phyloP scores from a whole-genome alignment of 2,888 invertebrate species.

The Ichneumoninae sp. region DNA sequence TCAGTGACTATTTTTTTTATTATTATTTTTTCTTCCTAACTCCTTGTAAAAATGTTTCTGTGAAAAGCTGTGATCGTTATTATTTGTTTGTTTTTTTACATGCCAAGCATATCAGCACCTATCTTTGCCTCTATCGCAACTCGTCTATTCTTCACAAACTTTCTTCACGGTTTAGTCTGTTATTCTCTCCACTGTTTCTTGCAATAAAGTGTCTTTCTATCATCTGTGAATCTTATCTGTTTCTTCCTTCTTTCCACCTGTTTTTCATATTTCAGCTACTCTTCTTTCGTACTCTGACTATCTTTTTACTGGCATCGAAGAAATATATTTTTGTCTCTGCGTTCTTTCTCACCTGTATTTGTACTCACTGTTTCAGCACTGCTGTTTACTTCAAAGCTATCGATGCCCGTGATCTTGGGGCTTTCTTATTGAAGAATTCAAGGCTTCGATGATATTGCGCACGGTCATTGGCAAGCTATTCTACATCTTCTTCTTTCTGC shows the following conservation, averaged over 20 bases:
- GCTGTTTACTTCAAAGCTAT: neutral
- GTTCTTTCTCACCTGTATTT: neutral
- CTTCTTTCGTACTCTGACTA: neutral
- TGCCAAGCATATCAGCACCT: slow-evolving; percentile 42
- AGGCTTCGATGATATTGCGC: neutral
- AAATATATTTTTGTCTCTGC: slow-evolving; percentile 11
- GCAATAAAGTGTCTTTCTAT: slow-evolving; percentile 49
- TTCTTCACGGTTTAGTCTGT: slow-evolving; percentile 35
- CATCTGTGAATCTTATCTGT: slow-evolving; percentile 47
- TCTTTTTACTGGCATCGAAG: neutral
- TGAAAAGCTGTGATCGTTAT: slow-evolving; percentile 62
- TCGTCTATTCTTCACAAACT: slow-evolving; percentile 25
- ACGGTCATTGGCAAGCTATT: neutral
- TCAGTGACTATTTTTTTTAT: slow-evolving; percentile 44
- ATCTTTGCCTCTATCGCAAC: slow-evolving; percentile 25
- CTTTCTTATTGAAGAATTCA: neutral
- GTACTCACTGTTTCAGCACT: neutral
- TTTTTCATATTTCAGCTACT: slow-evolving; percentile 31
- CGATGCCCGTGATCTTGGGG: neutral
- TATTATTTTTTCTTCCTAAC: slow-evolving; percentile 28
- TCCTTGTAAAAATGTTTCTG: slow-evolving; percentile 51
- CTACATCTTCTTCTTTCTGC: slow-evolving; percentile 28
- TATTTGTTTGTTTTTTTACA: slow-evolving; percentile 48
- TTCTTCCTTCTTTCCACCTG: slow-evolving; percentile 44
- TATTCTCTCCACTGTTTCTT: slow-evolving; percentile 41